A percentile compares a stretch with the other conserved stretches of the same genome.
Conservation (phyloP, 2,888 invertebrate species). For the Watsonalla binaria region DNA sequence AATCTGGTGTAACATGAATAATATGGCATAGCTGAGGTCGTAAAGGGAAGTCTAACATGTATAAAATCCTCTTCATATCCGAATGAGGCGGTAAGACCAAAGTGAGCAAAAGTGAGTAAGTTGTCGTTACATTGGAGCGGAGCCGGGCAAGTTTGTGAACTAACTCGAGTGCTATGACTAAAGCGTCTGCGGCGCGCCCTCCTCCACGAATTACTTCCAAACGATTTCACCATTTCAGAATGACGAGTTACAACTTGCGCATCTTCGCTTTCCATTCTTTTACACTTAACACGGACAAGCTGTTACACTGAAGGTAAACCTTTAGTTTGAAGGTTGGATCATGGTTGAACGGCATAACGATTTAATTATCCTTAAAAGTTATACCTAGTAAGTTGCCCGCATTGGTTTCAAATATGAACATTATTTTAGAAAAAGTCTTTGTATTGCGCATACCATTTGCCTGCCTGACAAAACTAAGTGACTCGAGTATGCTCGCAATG, state of each 20-base stretch:
- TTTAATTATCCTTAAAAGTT: too few species aligned
- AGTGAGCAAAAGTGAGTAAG: conserved; percentile 56
- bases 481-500: too few species aligned
- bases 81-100: conserved; percentile 30
- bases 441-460: too few species aligned
- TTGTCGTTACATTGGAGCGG: conserved; percentile 59
- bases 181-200: conserved; percentile 57
- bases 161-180: conserved; percentile 58
- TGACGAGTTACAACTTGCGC: conserved; percentile 51
- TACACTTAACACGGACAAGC: not conserved
- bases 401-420: too few species aligned
- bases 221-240: conserved; percentile 61
- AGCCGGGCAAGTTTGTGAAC: conserved; percentile 52
- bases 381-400: too few species aligned
- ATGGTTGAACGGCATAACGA: too few species aligned
- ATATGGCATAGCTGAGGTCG: not conserved
- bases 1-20: not conserved
- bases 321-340: too few species aligned
- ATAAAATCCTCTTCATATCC: conserved; percentile 26
- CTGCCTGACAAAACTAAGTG: too few species aligned
- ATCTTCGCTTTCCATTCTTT: conserved; percentile 19
- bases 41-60: conserved; percentile 7
- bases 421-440: too few species aligned
- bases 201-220: conserved; percentile 62
- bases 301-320: too few species aligned